Conservation (phyloP, 2,113 vertebrate species). For the Poecilia latipinna region DNA sequence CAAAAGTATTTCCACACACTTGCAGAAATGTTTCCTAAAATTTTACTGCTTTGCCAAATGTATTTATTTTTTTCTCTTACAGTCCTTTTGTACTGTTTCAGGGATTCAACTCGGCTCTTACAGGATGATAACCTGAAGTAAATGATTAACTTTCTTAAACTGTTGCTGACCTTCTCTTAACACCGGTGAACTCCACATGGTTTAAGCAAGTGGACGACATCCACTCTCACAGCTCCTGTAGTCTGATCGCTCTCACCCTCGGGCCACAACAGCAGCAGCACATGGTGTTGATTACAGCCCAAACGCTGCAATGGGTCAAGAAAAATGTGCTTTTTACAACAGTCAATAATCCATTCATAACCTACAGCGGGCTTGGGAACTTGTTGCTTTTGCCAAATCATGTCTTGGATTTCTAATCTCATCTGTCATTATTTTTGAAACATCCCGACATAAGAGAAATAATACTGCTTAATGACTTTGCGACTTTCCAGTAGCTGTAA, state of each 20-base stretch:
- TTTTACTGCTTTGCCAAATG: too few species aligned
- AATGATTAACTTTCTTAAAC: slow-evolving; percentile 17
- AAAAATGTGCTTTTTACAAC: neutral
- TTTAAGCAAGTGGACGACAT: slow-evolving; percentile 23
- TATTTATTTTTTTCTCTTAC: too few species aligned
- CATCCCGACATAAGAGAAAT: too few species aligned
- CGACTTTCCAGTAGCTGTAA: too few species aligned
- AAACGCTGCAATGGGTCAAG: slow-evolving; percentile 32
- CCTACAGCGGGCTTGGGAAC: neutral
- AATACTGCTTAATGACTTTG: too few species aligned
- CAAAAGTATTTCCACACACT: too few species aligned
- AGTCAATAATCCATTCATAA: slow-evolving; percentile 19
- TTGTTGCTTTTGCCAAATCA: neutral
- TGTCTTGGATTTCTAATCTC: neutral
- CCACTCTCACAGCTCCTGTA: slow-evolving; percentile 38
- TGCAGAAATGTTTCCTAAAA: too few species aligned
- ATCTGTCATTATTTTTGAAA: neutral
- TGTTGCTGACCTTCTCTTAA: slow-evolving; percentile 35
- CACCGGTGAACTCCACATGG: slow-evolving; percentile 32
- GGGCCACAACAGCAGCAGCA: slow-evolving; percentile 49
- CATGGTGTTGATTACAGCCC: slow-evolving; percentile 61
- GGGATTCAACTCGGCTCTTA: too few species aligned
- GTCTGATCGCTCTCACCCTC: slow-evolving; percentile 30
- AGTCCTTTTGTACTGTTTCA: neutral
- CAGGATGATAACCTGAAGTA: slow-evolving; percentile 15